A percentile compares a stretch with the other conserved stretches of the same genome.
These are phyloP conservation scores for Rattus rattus DNA, from an alignment of 2,113 vertebrate species.

Conservation along the genomic window DNA sequence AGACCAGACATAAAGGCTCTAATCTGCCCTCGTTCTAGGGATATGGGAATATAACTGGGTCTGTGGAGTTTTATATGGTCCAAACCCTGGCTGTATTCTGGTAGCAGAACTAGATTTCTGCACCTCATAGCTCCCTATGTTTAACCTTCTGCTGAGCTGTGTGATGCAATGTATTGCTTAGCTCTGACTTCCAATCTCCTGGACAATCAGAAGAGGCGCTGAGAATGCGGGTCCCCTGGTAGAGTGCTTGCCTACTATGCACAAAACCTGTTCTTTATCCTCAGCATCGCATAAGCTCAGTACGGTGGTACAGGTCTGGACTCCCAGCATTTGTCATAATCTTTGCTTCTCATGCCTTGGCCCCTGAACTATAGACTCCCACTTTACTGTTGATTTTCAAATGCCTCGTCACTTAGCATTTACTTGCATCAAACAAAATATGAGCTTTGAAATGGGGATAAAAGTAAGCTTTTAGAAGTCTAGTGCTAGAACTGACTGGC, in stretches of 20 bases:
- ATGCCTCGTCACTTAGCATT: neutral
- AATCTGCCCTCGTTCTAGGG: neutral
- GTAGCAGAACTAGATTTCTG: neutral
- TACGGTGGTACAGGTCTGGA: neutral
- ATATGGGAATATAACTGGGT: neutral
- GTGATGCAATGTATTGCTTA: neutral
- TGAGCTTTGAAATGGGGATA: neutral
- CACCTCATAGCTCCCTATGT: neutral
- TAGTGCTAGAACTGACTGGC: neutral
- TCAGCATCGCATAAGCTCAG: neutral
- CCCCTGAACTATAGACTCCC: neutral
- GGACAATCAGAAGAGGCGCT: neutral
- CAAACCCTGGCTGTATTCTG: neutral
- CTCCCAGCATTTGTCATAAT: neutral
- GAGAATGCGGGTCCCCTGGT: neutral
- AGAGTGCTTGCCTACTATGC: neutral
- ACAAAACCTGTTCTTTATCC: neutral
- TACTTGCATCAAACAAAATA: slow-evolving; percentile 8
- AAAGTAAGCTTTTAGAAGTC: neutral
- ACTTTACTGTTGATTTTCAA: slow-evolving; percentile 27
- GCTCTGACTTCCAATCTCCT: neutral
- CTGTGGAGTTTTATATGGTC: neutral
- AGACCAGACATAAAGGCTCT: neutral
- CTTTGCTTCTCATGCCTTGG: slow-evolving; percentile 11
- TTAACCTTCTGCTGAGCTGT: neutral